phyloP scores from a whole-genome alignment of 2,888 invertebrate species.

The Boloria euphrosyne region DNA sequence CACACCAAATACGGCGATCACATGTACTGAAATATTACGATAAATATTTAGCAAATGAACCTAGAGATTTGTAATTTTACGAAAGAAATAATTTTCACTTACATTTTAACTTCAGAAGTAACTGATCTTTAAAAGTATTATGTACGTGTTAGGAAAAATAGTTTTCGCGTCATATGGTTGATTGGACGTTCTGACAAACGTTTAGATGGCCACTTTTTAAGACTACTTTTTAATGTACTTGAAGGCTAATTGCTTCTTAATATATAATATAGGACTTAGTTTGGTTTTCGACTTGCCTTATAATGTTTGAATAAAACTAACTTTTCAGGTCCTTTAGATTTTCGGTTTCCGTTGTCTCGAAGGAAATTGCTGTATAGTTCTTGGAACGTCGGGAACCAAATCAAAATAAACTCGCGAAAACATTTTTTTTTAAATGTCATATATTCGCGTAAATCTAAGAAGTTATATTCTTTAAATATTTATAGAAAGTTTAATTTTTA shows the following conservation, averaged over 20 bases:
- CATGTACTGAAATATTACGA: conserved; percentile 75
- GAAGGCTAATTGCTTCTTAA: conserved; percentile 17
- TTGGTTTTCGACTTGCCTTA: too few species aligned
- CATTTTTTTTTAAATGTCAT: too few species aligned
- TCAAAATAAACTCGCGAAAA: too few species aligned
- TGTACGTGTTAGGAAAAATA: conserved; percentile 24
- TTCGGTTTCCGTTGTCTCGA: too few species aligned
- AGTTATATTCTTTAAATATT: too few species aligned
- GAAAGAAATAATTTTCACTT: conserved; percentile 53
- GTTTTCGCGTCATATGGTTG: conserved; percentile 61
- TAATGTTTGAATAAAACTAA: too few species aligned
- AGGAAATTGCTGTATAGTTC: too few species aligned
- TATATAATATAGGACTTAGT: conserved; percentile 3
- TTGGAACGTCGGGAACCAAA: too few species aligned
- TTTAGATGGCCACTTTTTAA: conserved; percentile 38
- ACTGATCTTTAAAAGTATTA: conserved; percentile 7
- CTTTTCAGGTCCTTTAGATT: too few species aligned
- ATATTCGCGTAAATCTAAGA: too few species aligned
- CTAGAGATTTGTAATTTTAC: conserved; percentile 57
- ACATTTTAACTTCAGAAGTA: conserved; percentile 45
- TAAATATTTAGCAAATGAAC: conserved; percentile 55
- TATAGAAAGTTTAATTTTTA: too few species aligned
- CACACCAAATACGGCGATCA: conserved; percentile 76
- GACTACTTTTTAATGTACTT: conserved; percentile 14
- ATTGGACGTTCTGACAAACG: conserved; percentile 12